Evolutionary conservation across 2,113 vertebrate species (phyloP).

Genomic region (Aphyosemion australe): DNA sequence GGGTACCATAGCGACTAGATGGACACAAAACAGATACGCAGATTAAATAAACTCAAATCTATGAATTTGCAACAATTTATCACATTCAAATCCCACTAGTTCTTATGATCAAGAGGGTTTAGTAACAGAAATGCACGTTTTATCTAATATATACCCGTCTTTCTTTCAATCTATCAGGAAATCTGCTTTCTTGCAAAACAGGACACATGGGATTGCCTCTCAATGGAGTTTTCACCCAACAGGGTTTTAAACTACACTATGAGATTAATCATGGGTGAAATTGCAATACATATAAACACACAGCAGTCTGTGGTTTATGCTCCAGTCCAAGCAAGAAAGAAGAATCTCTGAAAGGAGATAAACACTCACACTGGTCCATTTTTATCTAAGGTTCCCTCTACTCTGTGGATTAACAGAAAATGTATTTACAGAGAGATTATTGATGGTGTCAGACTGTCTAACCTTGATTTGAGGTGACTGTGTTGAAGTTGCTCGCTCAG

Average conservation of each 20-base stretch:
- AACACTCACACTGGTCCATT: slow-evolving; percentile 58
- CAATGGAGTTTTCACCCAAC: slow-evolving; percentile 59
- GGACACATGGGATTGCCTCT: slow-evolving; percentile 51
- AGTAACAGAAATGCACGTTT: no score
- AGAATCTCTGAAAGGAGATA: slow-evolving; percentile 63
- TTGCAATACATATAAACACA: slow-evolving; percentile 74
- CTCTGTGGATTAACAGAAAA: slow-evolving; percentile 76
- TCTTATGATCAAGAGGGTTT: no score
- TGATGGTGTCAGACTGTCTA: slow-evolving; percentile 59
- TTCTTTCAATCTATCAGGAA: slow-evolving; percentile 53
- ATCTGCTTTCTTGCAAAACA: slow-evolving; percentile 58
- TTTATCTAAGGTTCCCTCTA: slow-evolving; percentile 66
- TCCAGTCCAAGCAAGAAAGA: slow-evolving; percentile 50
- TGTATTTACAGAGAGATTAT: slow-evolving; percentile 80
- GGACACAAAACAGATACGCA: neutral
- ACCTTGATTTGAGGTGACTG: slow-evolving; percentile 64
- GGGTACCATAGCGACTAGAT: slow-evolving; percentile 90
- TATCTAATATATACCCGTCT: no score
- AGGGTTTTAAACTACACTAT: slow-evolving; percentile 74
- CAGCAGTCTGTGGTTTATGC: slow-evolving; percentile 55
- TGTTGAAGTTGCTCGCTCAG: slow-evolving; percentile 30
- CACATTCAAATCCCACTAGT: neutral
- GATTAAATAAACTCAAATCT: slow-evolving; percentile 6
- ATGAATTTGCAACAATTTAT: neutral
- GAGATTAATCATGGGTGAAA: slow-evolving; percentile 82